Percentiles rank a stretch among this genome's conserved stretches.
Conservation (phyloP, 2,797 vertebrate species). For the Anguilla megastoma region DNA sequence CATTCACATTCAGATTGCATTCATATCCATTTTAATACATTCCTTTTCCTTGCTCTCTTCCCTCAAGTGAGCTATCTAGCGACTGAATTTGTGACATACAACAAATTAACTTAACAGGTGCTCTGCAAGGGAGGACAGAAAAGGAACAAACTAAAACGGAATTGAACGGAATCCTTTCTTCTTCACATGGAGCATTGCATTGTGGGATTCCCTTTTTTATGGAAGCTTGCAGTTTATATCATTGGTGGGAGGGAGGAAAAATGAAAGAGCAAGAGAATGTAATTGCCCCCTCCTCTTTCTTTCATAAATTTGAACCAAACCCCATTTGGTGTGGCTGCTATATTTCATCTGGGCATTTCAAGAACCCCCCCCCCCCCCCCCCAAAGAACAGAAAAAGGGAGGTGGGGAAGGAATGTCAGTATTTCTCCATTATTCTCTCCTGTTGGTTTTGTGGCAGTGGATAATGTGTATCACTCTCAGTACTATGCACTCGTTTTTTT, state of each 20-base stretch:
- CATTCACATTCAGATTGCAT: neutral
- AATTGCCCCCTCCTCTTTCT: too few species aligned
- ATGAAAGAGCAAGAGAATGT: neutral
- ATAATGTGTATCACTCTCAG: constrained; percentile 44
- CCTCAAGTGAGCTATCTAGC: neutral
- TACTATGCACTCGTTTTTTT: constrained; percentile 43
- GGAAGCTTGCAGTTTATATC: neutral
- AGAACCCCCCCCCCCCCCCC: neutral
- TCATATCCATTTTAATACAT: neutral
- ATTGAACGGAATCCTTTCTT: too few species aligned
- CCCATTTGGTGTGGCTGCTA: neutral
- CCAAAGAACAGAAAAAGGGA: neutral
- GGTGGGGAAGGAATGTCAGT: neutral
- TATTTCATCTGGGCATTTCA: neutral
- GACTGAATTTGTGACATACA: neutral
- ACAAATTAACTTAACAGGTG: neutral
- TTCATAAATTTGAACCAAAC: neutral
- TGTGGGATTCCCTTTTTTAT: too few species aligned
- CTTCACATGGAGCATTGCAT: too few species aligned
- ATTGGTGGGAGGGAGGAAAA: neutral
- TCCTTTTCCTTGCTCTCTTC: neutral
- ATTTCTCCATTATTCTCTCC: neutral
- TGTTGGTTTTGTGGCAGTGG: constrained; percentile 42
- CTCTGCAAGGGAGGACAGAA: neutral
- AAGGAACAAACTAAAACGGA: neutral